Conservation (phyloP, 2,888 invertebrate species). For the Hydropsyche betteni region DNA sequence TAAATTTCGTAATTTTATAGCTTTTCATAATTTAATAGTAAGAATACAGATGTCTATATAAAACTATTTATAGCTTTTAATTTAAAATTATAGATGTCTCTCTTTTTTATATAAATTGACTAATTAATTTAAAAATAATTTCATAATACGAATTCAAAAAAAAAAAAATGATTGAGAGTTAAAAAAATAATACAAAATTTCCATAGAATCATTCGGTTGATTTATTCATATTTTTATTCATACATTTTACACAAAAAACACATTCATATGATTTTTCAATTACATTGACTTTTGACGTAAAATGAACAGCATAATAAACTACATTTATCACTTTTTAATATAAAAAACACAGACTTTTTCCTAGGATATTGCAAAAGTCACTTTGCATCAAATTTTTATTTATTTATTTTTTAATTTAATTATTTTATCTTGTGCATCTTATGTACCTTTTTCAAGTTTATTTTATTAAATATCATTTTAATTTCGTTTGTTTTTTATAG, state of each 20-base stretch:
- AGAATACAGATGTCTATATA: too few relatives aligned
- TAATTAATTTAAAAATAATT: too few relatives aligned
- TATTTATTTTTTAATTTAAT: constrained; percentile 39
- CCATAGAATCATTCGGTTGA: constrained; percentile 44
- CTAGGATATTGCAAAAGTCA: constrained; percentile 52
- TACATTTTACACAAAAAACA: constrained; percentile 43
- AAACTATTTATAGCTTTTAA: too few relatives aligned
- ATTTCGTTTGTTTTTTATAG: background rate
- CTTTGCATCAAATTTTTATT: constrained; percentile 44
- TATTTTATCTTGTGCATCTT: constrained; percentile 28
- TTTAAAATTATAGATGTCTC: too few relatives aligned
- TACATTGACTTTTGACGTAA: constrained; percentile 40
- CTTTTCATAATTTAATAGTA: too few relatives aligned
- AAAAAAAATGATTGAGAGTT: too few relatives aligned
- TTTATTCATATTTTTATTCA: constrained; percentile 39
- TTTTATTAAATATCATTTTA: background rate
- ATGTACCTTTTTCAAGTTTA: background rate
- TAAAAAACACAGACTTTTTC: constrained; percentile 52
- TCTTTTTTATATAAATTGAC: too few relatives aligned
- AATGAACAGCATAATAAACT: constrained; percentile 40
- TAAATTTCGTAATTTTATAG: too few relatives aligned
- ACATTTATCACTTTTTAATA: constrained; percentile 45
- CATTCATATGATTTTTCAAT: constrained; percentile 37
- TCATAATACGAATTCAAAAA: too few relatives aligned
- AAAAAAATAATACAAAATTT: background rate